Conservation (phyloP, 2,113 vertebrate species). For the Mystacornis crossleyi region DNA sequence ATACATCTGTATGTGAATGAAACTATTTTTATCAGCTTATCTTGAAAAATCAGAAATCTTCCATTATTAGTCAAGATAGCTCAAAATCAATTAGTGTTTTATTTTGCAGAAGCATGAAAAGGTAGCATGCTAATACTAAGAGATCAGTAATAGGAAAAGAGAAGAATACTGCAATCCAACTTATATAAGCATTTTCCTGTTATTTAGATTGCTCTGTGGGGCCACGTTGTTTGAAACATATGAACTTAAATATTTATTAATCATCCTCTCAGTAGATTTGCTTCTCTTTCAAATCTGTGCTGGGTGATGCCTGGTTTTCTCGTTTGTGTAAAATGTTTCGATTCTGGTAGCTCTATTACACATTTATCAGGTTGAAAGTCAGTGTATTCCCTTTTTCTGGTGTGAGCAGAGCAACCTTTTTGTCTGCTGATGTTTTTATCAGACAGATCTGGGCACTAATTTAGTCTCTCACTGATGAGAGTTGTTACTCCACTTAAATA, state of each 20-base stretch:
- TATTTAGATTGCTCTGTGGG: constrained; percentile 21
- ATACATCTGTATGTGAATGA: constrained; percentile 66
- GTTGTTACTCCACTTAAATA: constrained; percentile 27
- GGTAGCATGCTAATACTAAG: constrained; percentile 6
- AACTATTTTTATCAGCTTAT: constrained; percentile 63
- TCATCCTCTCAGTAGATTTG: background rate
- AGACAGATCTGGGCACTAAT: constrained; percentile 11
- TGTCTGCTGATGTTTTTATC: constrained; percentile 31
- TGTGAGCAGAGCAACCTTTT: background rate
- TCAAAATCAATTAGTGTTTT: constrained; percentile 69
- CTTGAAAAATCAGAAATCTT: constrained; percentile 61
- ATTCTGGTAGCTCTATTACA: constrained; percentile 1
- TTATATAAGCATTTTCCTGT: constrained; percentile 50
- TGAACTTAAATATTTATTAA: constrained; percentile 44
- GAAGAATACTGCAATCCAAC: constrained; percentile 15
- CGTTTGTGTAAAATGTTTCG: background rate
- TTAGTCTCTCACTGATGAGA: background rate
- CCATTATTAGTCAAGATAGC: constrained; percentile 44
- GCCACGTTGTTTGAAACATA: background rate
- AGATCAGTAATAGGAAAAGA: constrained; percentile 14
- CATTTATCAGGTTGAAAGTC: constrained; percentile 6
- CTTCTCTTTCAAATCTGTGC: constrained; percentile 6
- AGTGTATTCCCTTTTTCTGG: background rate
- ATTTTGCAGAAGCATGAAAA: constrained; percentile 49
- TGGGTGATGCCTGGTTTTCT: background rate